Percentiles rank a stretch among this genome's conserved stretches.
Conservation (phyloP, 2,797 vertebrate species). For the Onychomys torridus region DNA sequence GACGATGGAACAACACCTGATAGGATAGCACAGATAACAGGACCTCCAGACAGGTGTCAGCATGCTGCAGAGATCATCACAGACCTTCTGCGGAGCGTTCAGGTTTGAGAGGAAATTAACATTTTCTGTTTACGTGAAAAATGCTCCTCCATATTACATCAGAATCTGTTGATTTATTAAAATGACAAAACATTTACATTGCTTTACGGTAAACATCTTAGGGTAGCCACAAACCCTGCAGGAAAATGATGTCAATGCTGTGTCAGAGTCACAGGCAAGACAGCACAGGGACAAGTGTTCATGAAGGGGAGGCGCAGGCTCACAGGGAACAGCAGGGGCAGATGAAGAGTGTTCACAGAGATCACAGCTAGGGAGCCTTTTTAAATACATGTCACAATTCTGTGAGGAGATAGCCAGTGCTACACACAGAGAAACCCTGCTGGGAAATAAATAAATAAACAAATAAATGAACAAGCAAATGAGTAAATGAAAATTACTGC, state of each 20-base stretch:
- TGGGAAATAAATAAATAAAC: not conserved
- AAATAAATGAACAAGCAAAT: too few species aligned
- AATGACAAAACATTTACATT: not conserved
- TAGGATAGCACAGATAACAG: constrained; percentile 99
- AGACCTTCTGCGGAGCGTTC: constrained; percentile 97
- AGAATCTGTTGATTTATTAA: not conserved
- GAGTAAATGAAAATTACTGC: not conserved
- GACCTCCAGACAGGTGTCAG: constrained; percentile 97
- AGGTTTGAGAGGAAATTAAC: constrained; percentile 84
- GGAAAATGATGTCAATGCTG: not conserved
- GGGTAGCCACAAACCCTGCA: not conserved
- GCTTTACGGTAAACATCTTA: not conserved
- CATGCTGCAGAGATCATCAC: constrained; percentile 98
- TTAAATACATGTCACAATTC: not conserved
- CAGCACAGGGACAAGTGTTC: not conserved
- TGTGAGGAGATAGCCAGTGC: not conserved
- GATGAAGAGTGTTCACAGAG: not conserved
- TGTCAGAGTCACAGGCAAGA: not conserved
- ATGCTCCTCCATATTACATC: not conserved
- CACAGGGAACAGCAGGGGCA: not conserved
- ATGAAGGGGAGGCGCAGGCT: too few species aligned
- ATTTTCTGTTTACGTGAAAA: not conserved
- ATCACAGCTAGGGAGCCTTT: not conserved
- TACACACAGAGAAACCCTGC: not conserved
- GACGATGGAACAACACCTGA: constrained; percentile 98